These are phyloP conservation scores for Beaufortia kweichowensis DNA, from an alignment of 2,113 vertebrate genomes.

Conservation along the genomic window DNA sequence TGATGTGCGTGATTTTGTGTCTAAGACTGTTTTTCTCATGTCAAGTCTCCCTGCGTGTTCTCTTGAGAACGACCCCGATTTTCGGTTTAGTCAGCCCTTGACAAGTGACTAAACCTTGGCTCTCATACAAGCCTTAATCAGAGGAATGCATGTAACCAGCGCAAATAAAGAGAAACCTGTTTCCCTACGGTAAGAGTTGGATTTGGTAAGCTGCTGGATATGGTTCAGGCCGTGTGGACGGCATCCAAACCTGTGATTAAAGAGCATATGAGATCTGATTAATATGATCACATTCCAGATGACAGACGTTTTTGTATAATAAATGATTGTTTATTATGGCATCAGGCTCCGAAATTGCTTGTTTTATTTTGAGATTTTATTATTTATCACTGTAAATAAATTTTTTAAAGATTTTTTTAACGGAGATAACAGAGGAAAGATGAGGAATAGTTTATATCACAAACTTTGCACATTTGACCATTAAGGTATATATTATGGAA, in stretches of 20 bases:
- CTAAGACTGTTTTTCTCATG: not conserved
- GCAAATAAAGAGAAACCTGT: not conserved
- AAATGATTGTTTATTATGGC: conserved; percentile 66
- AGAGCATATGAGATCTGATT: conserved; percentile 71
- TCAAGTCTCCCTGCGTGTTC: not conserved
- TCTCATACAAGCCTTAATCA: conserved; percentile 60
- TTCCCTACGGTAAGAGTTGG: not conserved
- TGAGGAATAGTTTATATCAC: too few relatives aligned
- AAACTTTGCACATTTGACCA: too few relatives aligned
- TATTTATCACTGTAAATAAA: conserved; percentile 36
- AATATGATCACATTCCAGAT: conserved; percentile 65
- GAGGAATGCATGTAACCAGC: conserved; percentile 32
- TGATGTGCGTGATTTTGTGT: conserved; percentile 20
- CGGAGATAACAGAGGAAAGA: too few relatives aligned
- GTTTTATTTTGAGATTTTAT: conserved; percentile 60
- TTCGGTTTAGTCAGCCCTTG: conserved; percentile 39
- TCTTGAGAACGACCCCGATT: conserved; percentile 8
- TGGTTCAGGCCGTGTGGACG: conserved; percentile 61
- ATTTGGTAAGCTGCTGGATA: conserved; percentile 56
- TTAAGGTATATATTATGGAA: too few relatives aligned
- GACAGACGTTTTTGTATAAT: conserved; percentile 67
- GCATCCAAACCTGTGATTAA: conserved; percentile 70
- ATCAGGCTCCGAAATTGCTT: conserved; percentile 41
- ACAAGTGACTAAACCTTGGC: conserved; percentile 31
- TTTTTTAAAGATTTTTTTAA: too few relatives aligned